Conservation (phyloP, 2,113 vertebrate genomes). For the Scomber colias region DNA sequence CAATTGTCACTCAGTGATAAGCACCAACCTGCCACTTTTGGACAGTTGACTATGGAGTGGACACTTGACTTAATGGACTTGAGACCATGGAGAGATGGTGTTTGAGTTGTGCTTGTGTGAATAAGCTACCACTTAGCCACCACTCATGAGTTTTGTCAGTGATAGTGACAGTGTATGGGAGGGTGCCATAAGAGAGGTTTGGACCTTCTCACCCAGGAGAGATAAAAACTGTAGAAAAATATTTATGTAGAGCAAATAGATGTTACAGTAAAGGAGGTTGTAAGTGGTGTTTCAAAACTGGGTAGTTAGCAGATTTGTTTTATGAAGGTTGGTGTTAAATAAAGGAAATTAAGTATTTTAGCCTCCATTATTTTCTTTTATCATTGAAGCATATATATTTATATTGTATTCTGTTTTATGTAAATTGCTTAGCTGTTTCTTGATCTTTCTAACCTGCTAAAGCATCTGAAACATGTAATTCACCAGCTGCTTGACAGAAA, state of each 20-base stretch:
- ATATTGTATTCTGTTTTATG: neutral
- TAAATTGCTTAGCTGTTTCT: neutral
- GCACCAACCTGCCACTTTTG: slow-evolving; percentile 28
- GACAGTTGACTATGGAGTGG: slow-evolving; percentile 7
- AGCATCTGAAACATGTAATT: neutral
- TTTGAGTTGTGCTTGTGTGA: slow-evolving; percentile 30
- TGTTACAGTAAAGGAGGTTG: neutral
- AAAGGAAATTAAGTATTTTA: neutral
- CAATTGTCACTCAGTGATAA: neutral
- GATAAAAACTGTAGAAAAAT: neutral
- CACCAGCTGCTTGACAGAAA: neutral
- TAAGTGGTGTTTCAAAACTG: neutral
- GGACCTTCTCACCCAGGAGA: neutral
- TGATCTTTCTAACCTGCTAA: neutral
- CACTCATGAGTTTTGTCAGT: slow-evolving; percentile 1
- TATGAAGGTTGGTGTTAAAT: neutral
- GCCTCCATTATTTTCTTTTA: neutral
- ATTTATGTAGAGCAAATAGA: neutral
- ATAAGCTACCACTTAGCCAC: slow-evolving; percentile 23
- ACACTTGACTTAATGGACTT: slow-evolving; percentile 32
- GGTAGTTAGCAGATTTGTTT: too few species aligned
- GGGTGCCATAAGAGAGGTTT: neutral
- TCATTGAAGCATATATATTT: neutral
- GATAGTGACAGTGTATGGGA: slow-evolving; percentile 16
- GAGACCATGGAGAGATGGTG: neutral